Evolutionary conservation across 2,888 invertebrate species (phyloP).

Genomic region (Stomorhina lunata): DNA sequence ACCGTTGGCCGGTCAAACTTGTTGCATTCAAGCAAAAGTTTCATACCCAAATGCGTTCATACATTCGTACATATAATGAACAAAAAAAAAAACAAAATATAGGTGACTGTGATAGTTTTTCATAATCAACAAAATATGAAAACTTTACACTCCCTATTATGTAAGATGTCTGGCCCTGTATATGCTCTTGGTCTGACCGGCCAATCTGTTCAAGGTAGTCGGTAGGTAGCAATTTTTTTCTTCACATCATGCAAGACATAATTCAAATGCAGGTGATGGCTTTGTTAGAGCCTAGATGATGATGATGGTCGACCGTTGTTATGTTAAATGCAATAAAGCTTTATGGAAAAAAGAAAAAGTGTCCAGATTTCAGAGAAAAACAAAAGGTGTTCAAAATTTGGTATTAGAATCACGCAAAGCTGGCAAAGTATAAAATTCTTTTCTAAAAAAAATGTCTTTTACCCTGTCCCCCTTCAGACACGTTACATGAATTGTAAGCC

Average conservation of each 20-base stretch:
- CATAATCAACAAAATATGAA: conserved; percentile 27
- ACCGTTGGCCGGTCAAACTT: conserved; percentile 41
- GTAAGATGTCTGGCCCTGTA: not conserved
- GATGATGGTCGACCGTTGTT: conserved; percentile 15
- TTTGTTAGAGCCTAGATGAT: conserved; percentile 35
- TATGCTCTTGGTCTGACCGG: too few relatives aligned
- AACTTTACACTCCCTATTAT: not conserved
- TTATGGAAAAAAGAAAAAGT: not conserved
- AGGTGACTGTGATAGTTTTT: conserved; percentile 21
- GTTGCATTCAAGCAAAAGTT: conserved; percentile 39
- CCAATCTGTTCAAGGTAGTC: conserved; percentile 12
- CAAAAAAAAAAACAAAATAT: not conserved
- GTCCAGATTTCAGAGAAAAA: not conserved
- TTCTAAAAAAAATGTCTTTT: not conserved
- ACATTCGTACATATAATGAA: too few relatives aligned
- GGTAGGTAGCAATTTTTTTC: conserved; percentile 4
- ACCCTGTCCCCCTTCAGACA: conserved; percentile 31
- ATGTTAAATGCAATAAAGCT: not conserved
- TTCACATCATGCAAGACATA: conserved; percentile 47
- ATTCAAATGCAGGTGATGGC: conserved; percentile 57
- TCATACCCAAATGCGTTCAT: not conserved
- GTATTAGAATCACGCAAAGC: conserved; percentile 60
- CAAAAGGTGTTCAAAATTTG: conserved; percentile 51
- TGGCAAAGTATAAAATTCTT: conserved; percentile 43
- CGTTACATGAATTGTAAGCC: conserved; percentile 44